Base-by-base conservation (phyloP, 1,140 invertebrate species). In the Orius insidiosus region DNA sequence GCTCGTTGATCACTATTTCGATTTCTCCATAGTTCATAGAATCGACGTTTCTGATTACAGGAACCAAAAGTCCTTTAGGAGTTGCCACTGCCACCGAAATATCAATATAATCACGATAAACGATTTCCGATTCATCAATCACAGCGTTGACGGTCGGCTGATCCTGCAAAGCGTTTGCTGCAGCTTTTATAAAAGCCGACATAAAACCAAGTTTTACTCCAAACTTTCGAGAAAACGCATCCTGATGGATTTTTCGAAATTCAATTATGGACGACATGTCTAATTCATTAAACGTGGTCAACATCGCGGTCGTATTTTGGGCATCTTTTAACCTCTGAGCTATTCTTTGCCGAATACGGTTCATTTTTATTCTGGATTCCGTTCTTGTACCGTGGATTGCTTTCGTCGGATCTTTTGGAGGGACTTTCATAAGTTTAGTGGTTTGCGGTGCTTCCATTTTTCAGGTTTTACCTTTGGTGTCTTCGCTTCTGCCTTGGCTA, bases 211-310 rank as follows among this genome's bases (percentile, higher is more conserved):
- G 64, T 60, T 98, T 98, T 5, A 98, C 69, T 11, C 84, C 84
- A 55, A 89, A 85, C 56, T 89, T 90, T 65, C 95, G 94, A 14
- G 71, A 66, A 62, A 95, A 95, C 8, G 73, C 70, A 15, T 94
- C 88, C 51, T 86, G 75, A 59, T 93, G 71, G 35, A 72, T 67
- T 69, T 89, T 95, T 48, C 96, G 72, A 72, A 98, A 84, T 45
- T 92, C 85, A 66, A 96, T 96, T 9, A 97, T 78, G 59, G 82
- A 76, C 53, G 88, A 88, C 94, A 98, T 98, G 62, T 98, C 94
- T 53, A 98, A 79, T 70, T 99, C 95, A 65, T 99, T 98, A 62
- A 98, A 98, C 0, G 95, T 99, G 0, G 95, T 99, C 38, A 99
- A 65, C 89, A 98, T 96, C 3, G 95, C 95, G 65, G 90, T 94